These are phyloP conservation scores for Trachelus stipa DNA, from an alignment of 2,888 invertebrate genomes.

Conservation along the genomic window DNA sequence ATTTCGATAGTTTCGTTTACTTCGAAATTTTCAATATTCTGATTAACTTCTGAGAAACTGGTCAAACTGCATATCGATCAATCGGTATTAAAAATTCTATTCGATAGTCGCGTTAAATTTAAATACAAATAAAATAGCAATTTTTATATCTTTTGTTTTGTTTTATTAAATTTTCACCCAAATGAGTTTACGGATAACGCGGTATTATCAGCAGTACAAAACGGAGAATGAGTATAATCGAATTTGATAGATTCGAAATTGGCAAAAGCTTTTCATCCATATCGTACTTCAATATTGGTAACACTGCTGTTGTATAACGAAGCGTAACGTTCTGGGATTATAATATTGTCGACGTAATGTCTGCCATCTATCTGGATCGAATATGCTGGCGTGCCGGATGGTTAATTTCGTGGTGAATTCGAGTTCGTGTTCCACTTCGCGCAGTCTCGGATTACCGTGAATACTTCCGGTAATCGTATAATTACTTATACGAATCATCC, in stretches of 20 bases:
- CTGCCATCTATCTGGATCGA: constrained; percentile 50
- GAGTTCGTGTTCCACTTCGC: neutral
- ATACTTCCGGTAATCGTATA: neutral
- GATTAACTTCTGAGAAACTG: too few species aligned
- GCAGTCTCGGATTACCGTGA: neutral
- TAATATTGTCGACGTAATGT: constrained; percentile 50
- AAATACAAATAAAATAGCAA: too few species aligned
- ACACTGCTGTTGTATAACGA: neutral
- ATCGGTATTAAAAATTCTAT: too few species aligned
- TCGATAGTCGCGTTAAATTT: constrained; percentile 3
- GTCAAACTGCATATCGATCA: too few species aligned
- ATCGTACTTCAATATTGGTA: neutral
- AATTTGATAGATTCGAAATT: neutral
- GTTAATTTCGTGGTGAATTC: constrained; percentile 46
- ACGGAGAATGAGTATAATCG: neutral
- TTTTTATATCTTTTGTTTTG: neutral
- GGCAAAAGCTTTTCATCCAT: neutral
- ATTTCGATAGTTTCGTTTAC: too few species aligned
- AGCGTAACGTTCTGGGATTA: constrained; percentile 36
- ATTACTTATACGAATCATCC: neutral
- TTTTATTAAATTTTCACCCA: neutral
- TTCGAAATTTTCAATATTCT: too few species aligned
- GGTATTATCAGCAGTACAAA: neutral
- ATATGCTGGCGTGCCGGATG: constrained; percentile 16
- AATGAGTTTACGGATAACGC: neutral